These are phyloP conservation scores for Ommatoiulus sabulosus DNA, from an alignment of 2,888 invertebrate species.

Conservation along the genomic window DNA sequence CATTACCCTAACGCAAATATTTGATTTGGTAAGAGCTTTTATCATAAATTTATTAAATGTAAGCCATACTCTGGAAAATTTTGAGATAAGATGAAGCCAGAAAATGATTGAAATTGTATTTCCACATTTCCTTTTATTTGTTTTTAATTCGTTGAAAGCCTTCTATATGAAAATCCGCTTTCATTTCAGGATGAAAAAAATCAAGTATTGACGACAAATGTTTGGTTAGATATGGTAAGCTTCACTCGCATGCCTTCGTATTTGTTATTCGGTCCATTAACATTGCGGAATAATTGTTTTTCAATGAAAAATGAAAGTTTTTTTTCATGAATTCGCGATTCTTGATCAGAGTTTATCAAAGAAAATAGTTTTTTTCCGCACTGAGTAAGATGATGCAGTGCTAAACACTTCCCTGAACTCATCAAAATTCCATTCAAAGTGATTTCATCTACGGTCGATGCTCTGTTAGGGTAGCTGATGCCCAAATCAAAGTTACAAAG, in stretches of 20 bases:
- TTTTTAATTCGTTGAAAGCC: not conserved
- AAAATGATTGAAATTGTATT: not conserved
- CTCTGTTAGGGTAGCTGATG: too few relatives aligned
- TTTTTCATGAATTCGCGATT: not conserved
- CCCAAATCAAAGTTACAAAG: too few relatives aligned
- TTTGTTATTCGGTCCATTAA: not conserved
- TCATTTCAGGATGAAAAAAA: slow-evolving; percentile 69
- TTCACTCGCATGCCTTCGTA: not conserved
- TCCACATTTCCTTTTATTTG: not conserved
- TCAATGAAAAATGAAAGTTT: too few relatives aligned
- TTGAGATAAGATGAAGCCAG: too few relatives aligned
- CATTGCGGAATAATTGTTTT: too few relatives aligned
- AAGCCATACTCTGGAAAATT: not conserved
- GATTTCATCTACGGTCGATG: too few relatives aligned
- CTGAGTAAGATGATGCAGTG: too few relatives aligned
- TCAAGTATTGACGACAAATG: slow-evolving; percentile 70
- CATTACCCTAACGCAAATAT: slow-evolving; percentile 70
- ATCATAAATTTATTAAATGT: not conserved
- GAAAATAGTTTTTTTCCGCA: too few relatives aligned
- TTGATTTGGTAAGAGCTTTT: slow-evolving; percentile 68
- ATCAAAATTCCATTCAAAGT: too few relatives aligned
- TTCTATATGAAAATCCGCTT: not conserved
- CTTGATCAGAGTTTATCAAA: not conserved
- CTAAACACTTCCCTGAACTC: too few relatives aligned
- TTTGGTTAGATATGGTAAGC: slow-evolving; percentile 71